These are phyloP conservation scores for Darevskia nairensis DNA, from an alignment of 2,797 vertebrate species.

Conservation along the genomic window DNA sequence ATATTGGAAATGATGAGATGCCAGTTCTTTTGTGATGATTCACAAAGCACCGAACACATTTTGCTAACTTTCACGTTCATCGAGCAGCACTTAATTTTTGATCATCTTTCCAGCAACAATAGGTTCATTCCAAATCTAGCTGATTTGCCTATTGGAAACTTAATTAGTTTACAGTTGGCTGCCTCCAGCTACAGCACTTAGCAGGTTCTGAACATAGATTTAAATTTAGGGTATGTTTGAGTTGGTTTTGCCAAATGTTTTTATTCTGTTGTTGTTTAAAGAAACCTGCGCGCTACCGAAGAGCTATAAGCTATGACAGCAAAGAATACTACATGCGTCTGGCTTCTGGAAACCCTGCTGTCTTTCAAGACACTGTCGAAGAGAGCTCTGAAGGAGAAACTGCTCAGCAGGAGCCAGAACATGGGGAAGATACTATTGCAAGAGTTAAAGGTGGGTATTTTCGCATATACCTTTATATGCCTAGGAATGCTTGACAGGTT, in stretches of 20 bases:
- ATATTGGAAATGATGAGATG: background rate
- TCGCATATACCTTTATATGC: background rate
- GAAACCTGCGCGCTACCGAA: constrained; percentile 94
- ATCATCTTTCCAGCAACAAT: background rate
- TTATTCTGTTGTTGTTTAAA: constrained; percentile 70
- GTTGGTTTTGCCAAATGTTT: constrained; percentile 33
- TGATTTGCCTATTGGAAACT: background rate
- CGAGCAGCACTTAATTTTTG: background rate
- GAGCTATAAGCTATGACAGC: constrained; percentile 96
- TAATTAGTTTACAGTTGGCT: constrained; percentile 25
- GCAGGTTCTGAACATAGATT: constrained; percentile 31
- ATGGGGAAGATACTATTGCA: constrained; percentile 97
- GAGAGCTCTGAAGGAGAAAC: constrained; percentile 92
- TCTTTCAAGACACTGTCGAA: constrained; percentile 97
- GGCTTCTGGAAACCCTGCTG: constrained; percentile 90
- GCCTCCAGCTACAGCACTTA: background rate
- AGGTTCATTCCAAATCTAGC: constrained; percentile 28
- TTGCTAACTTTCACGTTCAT: background rate
- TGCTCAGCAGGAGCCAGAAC: constrained; percentile 92
- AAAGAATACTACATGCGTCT: constrained; percentile 97
- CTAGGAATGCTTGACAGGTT: background rate
- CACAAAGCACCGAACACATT: background rate
- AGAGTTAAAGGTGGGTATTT: constrained; percentile 90
- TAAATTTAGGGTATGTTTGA: background rate
- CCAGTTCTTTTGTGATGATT: constrained; percentile 1